A percentile compares a stretch with the other conserved stretches of the same genome.
Evolutionary conservation across 1,140 invertebrate genomes (phyloP).

Genomic region (Metaphire vulgaris): DNA sequence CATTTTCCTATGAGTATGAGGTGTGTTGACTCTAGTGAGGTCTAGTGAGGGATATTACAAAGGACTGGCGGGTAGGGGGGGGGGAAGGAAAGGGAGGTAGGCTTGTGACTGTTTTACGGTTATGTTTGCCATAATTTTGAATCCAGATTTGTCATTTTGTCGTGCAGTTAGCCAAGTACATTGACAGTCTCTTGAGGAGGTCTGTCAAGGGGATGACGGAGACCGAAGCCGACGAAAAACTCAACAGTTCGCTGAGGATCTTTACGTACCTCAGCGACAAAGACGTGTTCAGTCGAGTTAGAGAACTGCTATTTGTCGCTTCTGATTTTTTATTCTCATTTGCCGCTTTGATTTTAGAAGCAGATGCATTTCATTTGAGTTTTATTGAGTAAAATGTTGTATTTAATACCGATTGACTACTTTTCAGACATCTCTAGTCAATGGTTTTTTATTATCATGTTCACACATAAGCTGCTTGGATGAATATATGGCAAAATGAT

Average conservation of each 20-base stretch:
- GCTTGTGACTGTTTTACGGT: too few species aligned
- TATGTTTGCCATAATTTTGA: slow-evolving; percentile 3
- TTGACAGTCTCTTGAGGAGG: slow-evolving; percentile 89
- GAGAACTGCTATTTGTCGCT: slow-evolving; percentile 17
- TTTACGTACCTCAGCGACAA: slow-evolving; percentile 99
- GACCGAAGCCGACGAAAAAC: slow-evolving; percentile 76
- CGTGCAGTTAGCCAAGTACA: slow-evolving; percentile 77
- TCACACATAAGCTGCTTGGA: too few species aligned
- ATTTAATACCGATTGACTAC: not conserved
- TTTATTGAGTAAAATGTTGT: not conserved
- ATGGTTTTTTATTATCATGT: too few species aligned
- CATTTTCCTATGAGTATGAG: too few species aligned
- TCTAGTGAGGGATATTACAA: too few species aligned
- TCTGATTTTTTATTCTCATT: not conserved
- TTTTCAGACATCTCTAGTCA: too few species aligned
- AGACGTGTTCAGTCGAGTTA: slow-evolving; percentile 93
- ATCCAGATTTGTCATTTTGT: slow-evolving; percentile 9
- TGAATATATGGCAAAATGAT: too few species aligned
- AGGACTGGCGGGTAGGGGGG: too few species aligned
- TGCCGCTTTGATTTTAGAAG: not conserved
- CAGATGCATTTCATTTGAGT: not conserved
- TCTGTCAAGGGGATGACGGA: slow-evolving; percentile 79
- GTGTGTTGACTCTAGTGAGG: too few species aligned
- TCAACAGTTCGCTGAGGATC: slow-evolving; percentile 81
- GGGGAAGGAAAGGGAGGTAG: too few species aligned